Evolutionary conservation across 2,113 vertebrate species (phyloP), one percentile per base, ranked within the genome.

Genomic region (Microcebus lehilahytsara): DNA sequence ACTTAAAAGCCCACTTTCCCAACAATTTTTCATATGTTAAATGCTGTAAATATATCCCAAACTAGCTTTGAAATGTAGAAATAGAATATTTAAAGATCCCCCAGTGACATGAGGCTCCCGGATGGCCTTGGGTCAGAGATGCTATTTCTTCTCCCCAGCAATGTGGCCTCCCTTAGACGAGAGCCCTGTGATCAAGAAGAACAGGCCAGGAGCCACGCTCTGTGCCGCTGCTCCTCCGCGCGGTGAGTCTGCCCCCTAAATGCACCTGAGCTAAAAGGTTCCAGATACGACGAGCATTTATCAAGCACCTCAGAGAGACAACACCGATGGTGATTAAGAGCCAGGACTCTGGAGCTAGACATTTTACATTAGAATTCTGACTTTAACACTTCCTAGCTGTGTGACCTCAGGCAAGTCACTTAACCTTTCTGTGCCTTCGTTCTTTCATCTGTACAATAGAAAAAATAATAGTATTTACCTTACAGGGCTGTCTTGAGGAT

Each of bases 51-150:
- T 14, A 81, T 56, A 93, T 90, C 87, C 67, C 58, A 88, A 89
- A 72, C 90, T 75, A 19, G 58, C 91, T 97, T 74, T 95, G 95
- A 95, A 97, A 98, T 95, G 1, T 92, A 92, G 93, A 92, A 97
- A 90, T 6, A 84, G 91, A 94, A 95, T 91, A 81, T 93, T 84
- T 95, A 96, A 90, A 97, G 94, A 85, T 91, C 32, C 60, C 46
- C 30, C 30, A 86, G 71, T 53, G 89, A 95, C 84, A 95, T 49
- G 71, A 85, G 37, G 81, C 71, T 85, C 89, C 75, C 20, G 34
- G 42, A 81, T 67, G 81, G 88, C 58, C 75, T 20, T 20, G 60
- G 86, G 58, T 96, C 92, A 62, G 90, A 67, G 40, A 23, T 25
- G 22, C 32, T 27, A 56, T 20, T 90, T 51, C 60, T 66, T 93